These are phyloP conservation scores for Enteromius trimaculatus DNA, from an alignment of 2,797 vertebrate genomes.

Conservation along the genomic window DNA sequence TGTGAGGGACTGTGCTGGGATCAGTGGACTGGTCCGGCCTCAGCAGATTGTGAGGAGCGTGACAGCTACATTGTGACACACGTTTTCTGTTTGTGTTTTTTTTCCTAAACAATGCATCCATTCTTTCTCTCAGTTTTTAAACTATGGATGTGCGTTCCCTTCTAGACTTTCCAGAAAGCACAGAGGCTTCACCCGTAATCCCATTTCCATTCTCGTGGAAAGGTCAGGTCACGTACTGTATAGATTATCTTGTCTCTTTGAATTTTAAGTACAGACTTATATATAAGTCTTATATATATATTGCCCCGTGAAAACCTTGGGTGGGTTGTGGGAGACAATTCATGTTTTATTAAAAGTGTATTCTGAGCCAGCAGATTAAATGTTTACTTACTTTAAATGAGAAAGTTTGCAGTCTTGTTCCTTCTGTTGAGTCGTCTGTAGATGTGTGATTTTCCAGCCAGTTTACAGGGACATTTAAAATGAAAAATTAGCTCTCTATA, in stretches of 20 bases:
- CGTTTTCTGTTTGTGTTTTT: neutral
- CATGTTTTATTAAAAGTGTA: neutral
- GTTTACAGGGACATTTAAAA: neutral
- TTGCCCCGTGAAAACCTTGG: neutral
- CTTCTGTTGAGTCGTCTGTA: neutral
- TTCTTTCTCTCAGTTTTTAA: neutral
- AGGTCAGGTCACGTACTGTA: neutral
- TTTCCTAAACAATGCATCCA: neutral
- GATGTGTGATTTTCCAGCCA: neutral
- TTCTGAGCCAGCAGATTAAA: neutral
- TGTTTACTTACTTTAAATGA: neutral
- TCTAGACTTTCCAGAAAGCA: neutral
- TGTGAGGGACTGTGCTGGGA: too few relatives aligned
- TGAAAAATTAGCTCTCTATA: neutral
- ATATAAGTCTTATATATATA: neutral
- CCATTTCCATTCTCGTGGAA: neutral
- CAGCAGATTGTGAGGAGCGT: too few relatives aligned
- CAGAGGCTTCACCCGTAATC: neutral
- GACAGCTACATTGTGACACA: neutral
- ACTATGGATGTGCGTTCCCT: neutral
- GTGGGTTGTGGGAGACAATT: neutral
- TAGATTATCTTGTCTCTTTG: neutral
- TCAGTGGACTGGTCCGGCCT: too few relatives aligned
- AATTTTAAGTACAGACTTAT: neutral
- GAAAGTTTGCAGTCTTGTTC: neutral